phyloP scores from a whole-genome alignment of 2,888 invertebrate species.

The Lycaena phlaeas region DNA sequence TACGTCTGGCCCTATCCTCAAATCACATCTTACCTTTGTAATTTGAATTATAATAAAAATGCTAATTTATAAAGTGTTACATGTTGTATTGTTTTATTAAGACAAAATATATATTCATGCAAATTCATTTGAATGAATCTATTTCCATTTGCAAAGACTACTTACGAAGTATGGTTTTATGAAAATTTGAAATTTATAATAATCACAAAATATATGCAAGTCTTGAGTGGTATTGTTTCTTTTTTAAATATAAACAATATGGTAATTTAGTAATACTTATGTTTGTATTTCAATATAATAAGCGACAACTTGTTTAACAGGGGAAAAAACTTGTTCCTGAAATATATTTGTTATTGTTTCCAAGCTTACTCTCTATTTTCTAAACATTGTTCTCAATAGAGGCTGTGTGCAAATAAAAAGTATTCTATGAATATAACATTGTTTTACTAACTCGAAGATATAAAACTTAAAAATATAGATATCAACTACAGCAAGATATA shows the following conservation, averaged over 20 bases:
- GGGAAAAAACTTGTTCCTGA: slow-evolving; percentile 11
- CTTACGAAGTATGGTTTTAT: neutral
- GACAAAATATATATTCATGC: neutral
- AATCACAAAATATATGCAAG: neutral
- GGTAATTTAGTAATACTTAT: slow-evolving; percentile 1
- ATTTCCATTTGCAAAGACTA: neutral
- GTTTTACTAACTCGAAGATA: too few species aligned
- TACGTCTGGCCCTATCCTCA: slow-evolving; percentile 38
- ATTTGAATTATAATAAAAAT: slow-evolving; percentile 24
- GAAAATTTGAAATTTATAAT: neutral
- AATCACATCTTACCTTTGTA: slow-evolving; percentile 47
- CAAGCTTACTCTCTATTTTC: slow-evolving; percentile 29
- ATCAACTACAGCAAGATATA: too few species aligned
- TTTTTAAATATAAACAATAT: neutral
- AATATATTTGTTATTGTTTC: slow-evolving; percentile 18
- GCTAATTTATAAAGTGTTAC: slow-evolving; percentile 8
- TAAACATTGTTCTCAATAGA: slow-evolving; percentile 61
- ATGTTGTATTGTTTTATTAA: slow-evolving; percentile 5
- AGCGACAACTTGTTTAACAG: neutral
- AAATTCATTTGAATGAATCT: neutral
- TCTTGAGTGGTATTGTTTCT: slow-evolving; percentile 1
- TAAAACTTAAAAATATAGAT: too few species aligned
- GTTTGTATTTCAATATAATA: neutral
- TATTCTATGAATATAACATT: slow-evolving; percentile 47
- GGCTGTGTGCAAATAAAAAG: slow-evolving; percentile 72